These are phyloP conservation scores for Mamestra brassicae DNA, from an alignment of 2,888 invertebrate species.

Conservation along the genomic window DNA sequence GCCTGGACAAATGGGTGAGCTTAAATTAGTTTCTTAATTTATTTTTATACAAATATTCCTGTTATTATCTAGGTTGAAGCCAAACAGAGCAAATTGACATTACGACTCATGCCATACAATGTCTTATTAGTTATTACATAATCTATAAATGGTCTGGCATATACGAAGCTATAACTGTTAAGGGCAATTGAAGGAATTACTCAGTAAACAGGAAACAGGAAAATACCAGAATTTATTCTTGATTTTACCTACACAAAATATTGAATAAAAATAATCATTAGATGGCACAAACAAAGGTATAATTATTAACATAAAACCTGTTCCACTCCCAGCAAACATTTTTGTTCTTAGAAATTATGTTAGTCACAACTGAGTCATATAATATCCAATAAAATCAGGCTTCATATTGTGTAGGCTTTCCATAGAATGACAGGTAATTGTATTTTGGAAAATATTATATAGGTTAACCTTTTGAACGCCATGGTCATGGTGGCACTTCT, in stretches of 20 bases:
- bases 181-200: neutral
- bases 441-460: too few species aligned
- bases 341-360: too few species aligned
- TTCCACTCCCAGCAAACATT: too few species aligned
- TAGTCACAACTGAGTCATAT: too few species aligned
- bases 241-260: neutral
- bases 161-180: neutral
- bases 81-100: neutral
- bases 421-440: too few species aligned
- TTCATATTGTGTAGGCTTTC: too few species aligned
- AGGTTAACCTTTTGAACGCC: too few species aligned
- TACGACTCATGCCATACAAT: neutral
- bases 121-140: neutral
- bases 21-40: neutral
- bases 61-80: constrained; percentile 8
- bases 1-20: constrained; percentile 88
- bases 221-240: neutral
- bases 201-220: neutral
- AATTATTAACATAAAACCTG: too few species aligned
- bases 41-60: constrained; percentile 22
- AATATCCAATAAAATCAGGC: too few species aligned
- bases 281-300: too few species aligned
- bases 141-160: constrained; percentile 6
- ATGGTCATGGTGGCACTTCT: too few species aligned
- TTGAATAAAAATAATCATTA: too few species aligned